Base-by-base conservation (phyloP, 2,797 vertebrate genomes). In the Psittacula echo region DNA sequence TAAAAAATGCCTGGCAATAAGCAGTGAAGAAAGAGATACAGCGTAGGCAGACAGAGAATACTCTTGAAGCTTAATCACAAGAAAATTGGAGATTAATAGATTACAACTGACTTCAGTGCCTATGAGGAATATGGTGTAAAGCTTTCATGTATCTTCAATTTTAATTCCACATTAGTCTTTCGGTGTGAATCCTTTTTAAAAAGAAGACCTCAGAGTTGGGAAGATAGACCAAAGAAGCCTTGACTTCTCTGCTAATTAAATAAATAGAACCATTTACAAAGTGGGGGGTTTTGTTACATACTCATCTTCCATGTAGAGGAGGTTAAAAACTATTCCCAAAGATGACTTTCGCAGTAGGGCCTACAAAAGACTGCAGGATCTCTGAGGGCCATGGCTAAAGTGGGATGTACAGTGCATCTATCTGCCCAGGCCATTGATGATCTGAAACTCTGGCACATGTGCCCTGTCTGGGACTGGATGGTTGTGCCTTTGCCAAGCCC, bases 71-170 rank as follows among this genome's bases (percentile, higher is more conserved):
- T 72, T 93, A 78, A 91, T 90, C 54, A 56, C 44, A 73, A 76
- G 51, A 32, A 92, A 91, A 89, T 29, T 86, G 51, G 44, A 95
- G 90, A 93, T 89, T 37, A 91, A 29, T 42, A 94, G 70, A 89
- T 91, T 96, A 44, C 50, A 78, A 23, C 11, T 64, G 39, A 62
- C 30, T 89, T 93, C 47, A 45, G n/a, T 73, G 45, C 37, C 42
- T 0, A 0, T 44, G 47, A 88, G 29, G 30, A 93, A 76, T 68
- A 30, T 7, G 9, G 13, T 77, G 42, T 60, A 85, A 90, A 2
- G 3, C 17, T 9, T 87, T 80, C 42, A 22, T 18, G 21, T 79
- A 67, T 73, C 50, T 92, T 62, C 60, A 70, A 0, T 68, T 85
- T 86, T 92, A 92, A 84, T 90, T 89, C 62, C 44, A 27, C n/a